Base-by-base conservation (phyloP, 2,888 invertebrate genomes). In the Bugula neritina region DNA sequence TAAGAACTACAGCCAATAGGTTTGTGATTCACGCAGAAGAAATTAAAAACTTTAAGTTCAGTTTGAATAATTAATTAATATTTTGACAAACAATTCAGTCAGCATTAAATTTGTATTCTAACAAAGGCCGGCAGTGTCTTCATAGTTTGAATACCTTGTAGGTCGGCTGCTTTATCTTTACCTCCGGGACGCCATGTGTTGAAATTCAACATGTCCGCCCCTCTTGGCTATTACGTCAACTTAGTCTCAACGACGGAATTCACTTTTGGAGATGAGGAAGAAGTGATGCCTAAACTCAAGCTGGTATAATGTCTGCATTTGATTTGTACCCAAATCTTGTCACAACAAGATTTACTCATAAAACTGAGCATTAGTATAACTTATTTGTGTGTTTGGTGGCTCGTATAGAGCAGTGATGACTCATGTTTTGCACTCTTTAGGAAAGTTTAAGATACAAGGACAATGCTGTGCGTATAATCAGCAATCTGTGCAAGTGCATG, bases 261-360 rank as follows among this genome's bases (percentile, higher is more conserved):
- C 76, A 79, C 80, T 52, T 81, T 84, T 77, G 83, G 83, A 1
- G 83, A 83, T 75, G 84, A 84, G 73, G 84, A 84, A 70, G 80
- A 79, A 3, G 80, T 84, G 35, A 82, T 84, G 82, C 77, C 79
- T 52, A 79, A 82, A 72, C 78, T 83, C 1, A 80, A 80, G 13
- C 80, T 82, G 78, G 84, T 83, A 72, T n/a, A n/a, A n/a, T n/a
- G n/a, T n/a, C n/a, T n/a, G n/a, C n/a, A n/a, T n/a, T n/a, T n/a
- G n/a, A n/a, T n/a, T n/a, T n/a, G n/a, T n/a, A n/a, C n/a, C n/a
- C n/a, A n/a, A n/a, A n/a, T n/a, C n/a, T n/a, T n/a, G 10, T 52
- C 10, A 55, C 3, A 10, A 55, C 23, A n/a, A n/a, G 23, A n/a
- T 25, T 23, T 55, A 17, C 21, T 55, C 55, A 55, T 5, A n/a